phyloP scores from a whole-genome alignment of 2,113 vertebrate species.

The Leptobrachium ailaonicum region DNA sequence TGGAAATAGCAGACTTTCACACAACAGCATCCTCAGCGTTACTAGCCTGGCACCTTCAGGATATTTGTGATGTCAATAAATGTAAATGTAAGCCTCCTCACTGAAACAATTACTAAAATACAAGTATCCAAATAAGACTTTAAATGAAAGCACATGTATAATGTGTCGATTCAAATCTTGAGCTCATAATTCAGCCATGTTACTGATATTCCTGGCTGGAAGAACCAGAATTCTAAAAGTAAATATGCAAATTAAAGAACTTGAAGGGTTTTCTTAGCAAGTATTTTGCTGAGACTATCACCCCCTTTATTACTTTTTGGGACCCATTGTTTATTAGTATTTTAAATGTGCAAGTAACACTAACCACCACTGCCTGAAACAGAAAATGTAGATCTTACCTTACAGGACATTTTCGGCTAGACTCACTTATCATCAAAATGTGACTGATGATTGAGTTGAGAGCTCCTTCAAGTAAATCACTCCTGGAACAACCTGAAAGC shows the following conservation, averaged over 20 bases:
- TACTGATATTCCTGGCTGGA: conserved; percentile 13
- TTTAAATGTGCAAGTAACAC: no score
- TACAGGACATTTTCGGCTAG: no score
- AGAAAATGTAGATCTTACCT: no score
- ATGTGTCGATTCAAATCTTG: conserved; percentile 6
- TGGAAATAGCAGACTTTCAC: conserved; percentile 4
- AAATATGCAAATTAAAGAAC: conserved; percentile 1
- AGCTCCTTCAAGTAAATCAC: no score
- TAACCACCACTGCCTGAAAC: no score
- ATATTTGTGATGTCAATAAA: conserved; percentile 36
- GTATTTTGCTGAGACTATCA: not conserved
- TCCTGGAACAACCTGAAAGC: no score
- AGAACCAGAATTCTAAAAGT: not conserved
- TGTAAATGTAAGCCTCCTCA: conserved; percentile 32
- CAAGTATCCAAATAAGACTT: conserved; percentile 37
- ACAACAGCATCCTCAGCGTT: conserved; percentile 1
- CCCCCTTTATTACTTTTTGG: not conserved
- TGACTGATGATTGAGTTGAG: no score
- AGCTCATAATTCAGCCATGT: conserved; percentile 16
- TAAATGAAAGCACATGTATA: conserved; percentile 22
- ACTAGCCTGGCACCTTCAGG: conserved; percentile 14
- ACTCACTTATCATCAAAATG: no score
- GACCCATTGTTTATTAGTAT: no score
- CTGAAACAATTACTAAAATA: conserved; percentile 37
- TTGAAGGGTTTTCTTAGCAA: not conserved